Evolutionary conservation across 2,113 vertebrate species (phyloP).

Genomic region (Dipodomys spectabilis): DNA sequence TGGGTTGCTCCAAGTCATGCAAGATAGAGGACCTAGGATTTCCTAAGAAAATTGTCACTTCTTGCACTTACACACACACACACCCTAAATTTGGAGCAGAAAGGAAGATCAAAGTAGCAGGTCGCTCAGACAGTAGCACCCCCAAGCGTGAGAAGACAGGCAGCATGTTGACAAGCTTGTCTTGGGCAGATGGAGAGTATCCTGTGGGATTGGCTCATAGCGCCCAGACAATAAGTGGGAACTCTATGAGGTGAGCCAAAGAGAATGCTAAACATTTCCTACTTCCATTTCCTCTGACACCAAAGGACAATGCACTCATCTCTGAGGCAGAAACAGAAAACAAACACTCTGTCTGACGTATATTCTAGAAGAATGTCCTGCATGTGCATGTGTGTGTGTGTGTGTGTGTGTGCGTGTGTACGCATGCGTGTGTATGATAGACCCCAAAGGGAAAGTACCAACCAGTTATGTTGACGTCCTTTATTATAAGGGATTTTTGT

Average conservation of each 20-base stretch:
- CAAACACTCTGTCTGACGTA: neutral
- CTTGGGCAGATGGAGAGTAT: neutral
- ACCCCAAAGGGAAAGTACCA: too few relatives aligned
- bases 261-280: slow-evolving; percentile 70
- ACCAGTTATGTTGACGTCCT: too few relatives aligned
- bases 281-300: slow-evolving; percentile 24
- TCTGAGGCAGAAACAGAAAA: slow-evolving; percentile 23
- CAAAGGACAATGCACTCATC: slow-evolving; percentile 26
- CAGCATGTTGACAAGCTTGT: neutral
- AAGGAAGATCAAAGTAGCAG: slow-evolving; percentile 35
- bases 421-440: too few relatives aligned
- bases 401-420: too few relatives aligned
- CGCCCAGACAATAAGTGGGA: slow-evolving; percentile 54
- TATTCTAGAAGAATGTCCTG: slow-evolving; percentile 6
- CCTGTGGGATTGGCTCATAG: slow-evolving; percentile 40
- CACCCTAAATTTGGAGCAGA: slow-evolving; percentile 2
- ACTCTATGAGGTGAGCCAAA: slow-evolving; percentile 34
- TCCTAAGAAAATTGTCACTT: neutral
- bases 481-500: neutral
- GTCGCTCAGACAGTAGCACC: neutral
- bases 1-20: slow-evolving; percentile 36
- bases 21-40: slow-evolving; percentile 66
- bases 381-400: neutral
- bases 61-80: neutral
- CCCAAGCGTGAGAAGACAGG: slow-evolving; percentile 42